These are phyloP conservation scores for Palythoa caribaeorum DNA, from an alignment of 92 coral and sea anemone species.

Conservation along the genomic window DNA sequence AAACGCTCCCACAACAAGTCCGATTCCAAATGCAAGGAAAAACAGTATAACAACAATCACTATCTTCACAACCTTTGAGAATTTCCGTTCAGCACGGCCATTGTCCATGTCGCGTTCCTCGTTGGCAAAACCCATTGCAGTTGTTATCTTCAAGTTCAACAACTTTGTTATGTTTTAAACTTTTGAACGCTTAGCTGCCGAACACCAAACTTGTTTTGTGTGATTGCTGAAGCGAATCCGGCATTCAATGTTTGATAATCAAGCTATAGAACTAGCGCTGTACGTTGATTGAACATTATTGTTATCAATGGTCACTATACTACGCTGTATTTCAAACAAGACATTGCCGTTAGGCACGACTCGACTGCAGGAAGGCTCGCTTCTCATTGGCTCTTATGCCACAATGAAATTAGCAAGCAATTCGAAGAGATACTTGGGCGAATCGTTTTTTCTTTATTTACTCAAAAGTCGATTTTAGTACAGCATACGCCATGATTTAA, in stretches of 20 bases:
- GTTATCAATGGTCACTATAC: background rate
- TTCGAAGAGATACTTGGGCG: background rate
- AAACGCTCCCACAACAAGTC: slow-evolving; percentile 44
- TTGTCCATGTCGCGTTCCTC: background rate
- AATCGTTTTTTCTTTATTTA: background rate
- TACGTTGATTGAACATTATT: background rate
- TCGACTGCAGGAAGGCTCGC: background rate
- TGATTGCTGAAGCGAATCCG: background rate
- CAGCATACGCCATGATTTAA: background rate
- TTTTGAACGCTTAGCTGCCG: background rate
- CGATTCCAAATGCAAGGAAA: slow-evolving; percentile 34
- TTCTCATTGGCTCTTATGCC: background rate
- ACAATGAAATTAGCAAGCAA: background rate
- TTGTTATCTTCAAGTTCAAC: background rate
- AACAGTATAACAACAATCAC: slow-evolving; percentile 18
- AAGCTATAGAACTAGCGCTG: background rate
- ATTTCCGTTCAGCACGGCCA: background rate
- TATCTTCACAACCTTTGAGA: slow-evolving; percentile 3
- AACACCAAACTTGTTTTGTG: background rate
- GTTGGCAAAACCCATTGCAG: slow-evolving; percentile 6
- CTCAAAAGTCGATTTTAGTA: background rate
- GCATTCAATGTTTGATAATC: background rate
- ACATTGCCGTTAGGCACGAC: slow-evolving; percentile 17
- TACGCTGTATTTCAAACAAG: background rate
- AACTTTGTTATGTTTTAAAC: background rate